Evolutionary conservation across 2,113 vertebrate genomes (phyloP), one percentile per base, ranked within the genome.

Genomic region (Larimichthys crocea): DNA sequence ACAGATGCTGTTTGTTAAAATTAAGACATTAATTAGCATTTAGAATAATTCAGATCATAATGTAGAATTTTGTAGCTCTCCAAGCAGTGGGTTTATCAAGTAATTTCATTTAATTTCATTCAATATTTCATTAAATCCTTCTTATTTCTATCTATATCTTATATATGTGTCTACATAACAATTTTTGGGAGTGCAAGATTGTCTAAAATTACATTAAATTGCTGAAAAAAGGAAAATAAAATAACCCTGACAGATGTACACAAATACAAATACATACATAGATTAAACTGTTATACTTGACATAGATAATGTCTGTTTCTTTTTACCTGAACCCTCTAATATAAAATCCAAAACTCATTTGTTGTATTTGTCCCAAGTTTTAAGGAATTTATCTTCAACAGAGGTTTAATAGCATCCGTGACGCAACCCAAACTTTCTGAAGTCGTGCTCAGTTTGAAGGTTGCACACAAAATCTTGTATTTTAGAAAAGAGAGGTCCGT

Each of bases 401-500:
- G 7, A 40, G 3, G 31, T 35, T 46, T 2, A 4, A 10, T 53
- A 46, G 19, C 22, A 11, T 29, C 11, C 49, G 17, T 10, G 12
- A 61, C 59, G 16, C 2, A 1, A 7, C 44, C 15, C 19, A 14
- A 16, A 10, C n/a, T 12, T 17, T 52, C 11, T 69, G 50, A 40
- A 61, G 17, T n/a, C 0, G 19, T 49, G 61, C 12, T 60, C 14
- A 42, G 29, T 22, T 22, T 68, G 14, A 26, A 82, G 35, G 35
- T 22, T 1, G 10, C 10, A 5, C 15, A 19, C n/a, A 50, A 14
- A 67, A 26, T 72, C 8, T 75, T 61, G 6, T 48, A 10, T 64
- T 56, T 64, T 26, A n/a, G 8, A 74, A 46, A 35, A 67, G 2
- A 67, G 73, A 82, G n/a, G 26, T 55, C 26, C 49, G 22, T 8